Percentiles rank a stretch among this genome's conserved stretches.
phyloP scores from a whole-genome alignment of 2,797 vertebrate species.

The Anguilla marmorata region DNA sequence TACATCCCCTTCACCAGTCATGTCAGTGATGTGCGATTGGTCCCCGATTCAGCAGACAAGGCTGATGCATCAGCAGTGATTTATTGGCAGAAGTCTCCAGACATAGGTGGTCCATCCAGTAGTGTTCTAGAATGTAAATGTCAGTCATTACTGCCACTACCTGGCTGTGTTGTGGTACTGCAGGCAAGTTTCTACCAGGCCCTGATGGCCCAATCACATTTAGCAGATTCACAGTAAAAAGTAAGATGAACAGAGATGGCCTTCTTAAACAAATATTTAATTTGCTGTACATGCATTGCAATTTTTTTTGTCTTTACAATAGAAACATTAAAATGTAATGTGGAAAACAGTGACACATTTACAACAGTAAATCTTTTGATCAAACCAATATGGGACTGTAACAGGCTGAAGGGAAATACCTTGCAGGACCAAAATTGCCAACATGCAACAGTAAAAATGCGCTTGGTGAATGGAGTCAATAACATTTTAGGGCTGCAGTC shows the following conservation, averaged over 20 bases:
- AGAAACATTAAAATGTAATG: not conserved
- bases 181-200: slow-evolving; percentile 11
- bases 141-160: slow-evolving; percentile 57
- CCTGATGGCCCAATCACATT: not conserved
- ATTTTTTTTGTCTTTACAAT: not conserved
- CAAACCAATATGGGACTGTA: not conserved
- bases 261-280: slow-evolving; percentile 16
- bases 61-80: slow-evolving; percentile 63
- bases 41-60: not conserved
- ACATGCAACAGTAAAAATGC: not conserved
- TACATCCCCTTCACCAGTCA: not conserved
- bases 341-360: not conserved
- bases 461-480: not conserved
- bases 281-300: slow-evolving; percentile 7
- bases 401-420: not conserved
- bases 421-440: not conserved
- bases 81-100: slow-evolving; percentile 51
- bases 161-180: slow-evolving; percentile 36
- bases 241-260: not conserved
- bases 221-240: not conserved
- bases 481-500: not conserved
- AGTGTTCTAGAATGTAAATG: too few species aligned
- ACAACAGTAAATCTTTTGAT: not conserved
- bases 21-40: not conserved
- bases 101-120: slow-evolving; percentile 48